phyloP scores from a whole-genome alignment of 2,888 invertebrate genomes.

The Cheilosia vernalis region DNA sequence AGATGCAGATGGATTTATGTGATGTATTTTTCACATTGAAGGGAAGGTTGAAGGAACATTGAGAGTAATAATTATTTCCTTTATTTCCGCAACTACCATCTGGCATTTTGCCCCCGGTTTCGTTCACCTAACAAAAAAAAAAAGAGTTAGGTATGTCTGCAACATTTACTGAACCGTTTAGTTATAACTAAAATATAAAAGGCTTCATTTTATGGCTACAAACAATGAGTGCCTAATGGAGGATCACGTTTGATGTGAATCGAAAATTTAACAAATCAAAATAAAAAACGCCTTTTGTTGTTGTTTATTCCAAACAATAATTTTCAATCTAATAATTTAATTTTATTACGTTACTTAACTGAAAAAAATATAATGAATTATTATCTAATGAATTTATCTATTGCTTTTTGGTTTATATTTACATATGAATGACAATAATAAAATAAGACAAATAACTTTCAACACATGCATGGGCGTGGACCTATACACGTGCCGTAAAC shows the following conservation, averaged over 20 bases:
- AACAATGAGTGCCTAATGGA: too few relatives aligned
- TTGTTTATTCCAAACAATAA: conserved; percentile 32
- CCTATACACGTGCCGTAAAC: neutral
- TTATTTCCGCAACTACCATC: too few relatives aligned
- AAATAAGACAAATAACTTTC: conserved; percentile 47
- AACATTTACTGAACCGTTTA: neutral
- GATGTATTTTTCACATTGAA: too few relatives aligned
- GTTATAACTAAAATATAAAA: neutral
- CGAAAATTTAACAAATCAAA: neutral
- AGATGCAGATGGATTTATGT: too few relatives aligned
- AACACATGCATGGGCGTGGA: conserved; percentile 9
- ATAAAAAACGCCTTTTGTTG: conserved; percentile 2
- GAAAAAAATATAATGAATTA: conserved; percentile 67
- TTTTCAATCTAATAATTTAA: conserved; percentile 68
- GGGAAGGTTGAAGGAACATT: too few relatives aligned
- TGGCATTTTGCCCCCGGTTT: too few relatives aligned
- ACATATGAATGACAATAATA: conserved; percentile 65
- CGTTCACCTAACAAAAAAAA: too few relatives aligned
- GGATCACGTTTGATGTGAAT: neutral
- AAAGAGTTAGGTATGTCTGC: too few relatives aligned
- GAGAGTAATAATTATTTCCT: too few relatives aligned
- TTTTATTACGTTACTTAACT: conserved; percentile 61
- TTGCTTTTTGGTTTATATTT: conserved; percentile 63
- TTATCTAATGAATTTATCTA: conserved; percentile 72
- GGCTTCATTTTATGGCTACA: too few relatives aligned